Evolutionary conservation across 2,113 vertebrate species (phyloP).

Genomic region (Gadus macrocephalus): DNA sequence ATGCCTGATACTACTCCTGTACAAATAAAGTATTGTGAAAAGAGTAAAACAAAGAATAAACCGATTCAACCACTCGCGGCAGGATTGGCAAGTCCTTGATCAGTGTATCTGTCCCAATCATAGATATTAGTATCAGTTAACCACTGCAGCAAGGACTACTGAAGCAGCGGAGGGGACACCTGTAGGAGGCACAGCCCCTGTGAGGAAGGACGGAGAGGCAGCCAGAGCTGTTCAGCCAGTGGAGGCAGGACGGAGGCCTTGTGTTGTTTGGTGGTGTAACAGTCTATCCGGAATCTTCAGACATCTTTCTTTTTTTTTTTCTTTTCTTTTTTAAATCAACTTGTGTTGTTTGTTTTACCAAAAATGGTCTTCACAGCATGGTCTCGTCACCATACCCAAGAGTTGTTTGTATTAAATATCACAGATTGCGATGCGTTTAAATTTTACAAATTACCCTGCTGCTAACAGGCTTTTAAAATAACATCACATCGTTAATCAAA

Average conservation of each 20-base stretch:
- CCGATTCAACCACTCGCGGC: slow-evolving; percentile 54
- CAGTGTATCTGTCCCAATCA: slow-evolving; percentile 28
- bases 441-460: neutral
- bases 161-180: too few species aligned
- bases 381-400: slow-evolving; percentile 33
- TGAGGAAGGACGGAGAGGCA: slow-evolving; percentile 12
- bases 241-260: slow-evolving; percentile 31
- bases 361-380: slow-evolving; percentile 32
- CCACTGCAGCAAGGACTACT: too few species aligned
- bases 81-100: slow-evolving; percentile 52
- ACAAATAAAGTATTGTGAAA: slow-evolving; percentile 35
- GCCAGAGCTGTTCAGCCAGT: slow-evolving; percentile 30
- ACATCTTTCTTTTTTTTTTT: slow-evolving; percentile 14
- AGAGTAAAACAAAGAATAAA: slow-evolving; percentile 8
- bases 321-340: slow-evolving; percentile 7
- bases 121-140: neutral
- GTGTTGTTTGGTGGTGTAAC: slow-evolving; percentile 40
- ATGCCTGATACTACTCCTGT: slow-evolving; percentile 3
- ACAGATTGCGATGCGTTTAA: slow-evolving; percentile 11
- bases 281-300: slow-evolving; percentile 35
- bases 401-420: slow-evolving; percentile 22
- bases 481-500: neutral
- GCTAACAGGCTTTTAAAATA: neutral
- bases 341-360: slow-evolving; percentile 24
- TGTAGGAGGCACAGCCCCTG: neutral